A percentile compares a stretch with the other conserved stretches of the same genome.
These are phyloP conservation scores for Planococcus citri DNA, from an alignment of 1,140 invertebrate genomes.

Conservation along the genomic window DNA sequence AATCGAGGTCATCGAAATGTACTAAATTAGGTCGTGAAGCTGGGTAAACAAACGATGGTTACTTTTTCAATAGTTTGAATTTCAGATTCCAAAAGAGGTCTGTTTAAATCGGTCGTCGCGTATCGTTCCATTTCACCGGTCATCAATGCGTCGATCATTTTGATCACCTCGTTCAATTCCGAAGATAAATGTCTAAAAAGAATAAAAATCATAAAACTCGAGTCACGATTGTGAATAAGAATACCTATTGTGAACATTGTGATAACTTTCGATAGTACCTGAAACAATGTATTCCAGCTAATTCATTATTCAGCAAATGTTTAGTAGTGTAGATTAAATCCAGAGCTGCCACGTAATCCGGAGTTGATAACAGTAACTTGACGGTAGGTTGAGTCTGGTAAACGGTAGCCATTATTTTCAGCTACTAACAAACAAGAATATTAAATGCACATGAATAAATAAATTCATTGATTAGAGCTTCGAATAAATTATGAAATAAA, in stretches of 20 bases:
- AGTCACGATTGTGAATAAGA: no score
- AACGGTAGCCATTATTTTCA: conserved; percentile 87
- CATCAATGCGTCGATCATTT: conserved; percentile 93
- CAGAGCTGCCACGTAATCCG: conserved; percentile 93
- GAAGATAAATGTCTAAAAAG: conserved; percentile 87
- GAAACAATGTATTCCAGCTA: conserved; percentile 85
- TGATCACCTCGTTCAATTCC: conserved; percentile 92
- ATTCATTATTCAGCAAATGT: conserved; percentile 78
- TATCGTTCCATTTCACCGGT: conserved; percentile 88
- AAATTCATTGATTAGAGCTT: neutral
- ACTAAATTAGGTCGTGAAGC: neutral
- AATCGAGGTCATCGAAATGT: neutral
- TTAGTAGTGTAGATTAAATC: conserved; percentile 95
- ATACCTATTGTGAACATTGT: no score
- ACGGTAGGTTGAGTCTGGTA: conserved; percentile 97
- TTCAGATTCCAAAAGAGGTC: conserved; percentile 55
- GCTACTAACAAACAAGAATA: conserved; percentile 35
- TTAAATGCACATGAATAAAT: neutral
- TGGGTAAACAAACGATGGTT: neutral
- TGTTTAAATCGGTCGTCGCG: conserved; percentile 80
- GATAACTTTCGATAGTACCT: conserved; percentile 40
- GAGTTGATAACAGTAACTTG: conserved; percentile 83
- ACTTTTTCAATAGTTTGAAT: conserved; percentile 48
- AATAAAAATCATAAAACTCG: conserved; percentile 37
- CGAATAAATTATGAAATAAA: neutral